Conservation (phyloP, 2,888 invertebrate species). For the Drosophila hawaiiensis region DNA sequence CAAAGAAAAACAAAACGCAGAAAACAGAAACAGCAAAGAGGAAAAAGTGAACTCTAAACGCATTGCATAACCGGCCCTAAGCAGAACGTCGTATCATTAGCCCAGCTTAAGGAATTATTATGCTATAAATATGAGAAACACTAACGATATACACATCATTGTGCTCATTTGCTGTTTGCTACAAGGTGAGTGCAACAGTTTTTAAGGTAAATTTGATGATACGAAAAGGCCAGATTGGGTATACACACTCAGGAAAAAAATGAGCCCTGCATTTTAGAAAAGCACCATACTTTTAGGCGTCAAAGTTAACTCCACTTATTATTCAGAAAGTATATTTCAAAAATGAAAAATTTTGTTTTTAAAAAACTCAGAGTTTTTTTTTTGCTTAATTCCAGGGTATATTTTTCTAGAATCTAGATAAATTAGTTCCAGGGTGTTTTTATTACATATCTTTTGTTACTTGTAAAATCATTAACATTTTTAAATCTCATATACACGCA, state of each 20-base stretch:
- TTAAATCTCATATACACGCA: fast-evolving
- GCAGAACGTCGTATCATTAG: slow-evolving; percentile 44
- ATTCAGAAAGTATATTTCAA: neutral
- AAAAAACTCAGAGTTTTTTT: neutral
- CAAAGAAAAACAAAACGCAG: slow-evolving; percentile 24
- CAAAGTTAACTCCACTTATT: neutral
- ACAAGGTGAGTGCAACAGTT: slow-evolving; percentile 77
- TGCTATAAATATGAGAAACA: slow-evolving; percentile 84
- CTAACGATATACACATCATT: slow-evolving; percentile 83
- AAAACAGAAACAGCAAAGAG: slow-evolving; percentile 15
- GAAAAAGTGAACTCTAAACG: slow-evolving; percentile 37
- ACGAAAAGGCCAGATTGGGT: neutral
- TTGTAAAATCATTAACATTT: neutral
- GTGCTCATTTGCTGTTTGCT: slow-evolving; percentile 82
- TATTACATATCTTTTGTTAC: neutral
- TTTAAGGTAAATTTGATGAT: slow-evolving; percentile 8
- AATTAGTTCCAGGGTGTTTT: neutral
- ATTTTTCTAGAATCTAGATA: neutral
- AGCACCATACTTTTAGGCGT: neutral
- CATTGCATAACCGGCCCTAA: slow-evolving; percentile 35
- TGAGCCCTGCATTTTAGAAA: neutral
- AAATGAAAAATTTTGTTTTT: neutral
- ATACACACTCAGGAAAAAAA: neutral
- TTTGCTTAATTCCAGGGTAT: neutral
- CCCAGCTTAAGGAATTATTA: slow-evolving; percentile 71